Evolutionary conservation across 2,888 invertebrate genomes (phyloP).

Genomic region (Gandaritis pyraliata): DNA sequence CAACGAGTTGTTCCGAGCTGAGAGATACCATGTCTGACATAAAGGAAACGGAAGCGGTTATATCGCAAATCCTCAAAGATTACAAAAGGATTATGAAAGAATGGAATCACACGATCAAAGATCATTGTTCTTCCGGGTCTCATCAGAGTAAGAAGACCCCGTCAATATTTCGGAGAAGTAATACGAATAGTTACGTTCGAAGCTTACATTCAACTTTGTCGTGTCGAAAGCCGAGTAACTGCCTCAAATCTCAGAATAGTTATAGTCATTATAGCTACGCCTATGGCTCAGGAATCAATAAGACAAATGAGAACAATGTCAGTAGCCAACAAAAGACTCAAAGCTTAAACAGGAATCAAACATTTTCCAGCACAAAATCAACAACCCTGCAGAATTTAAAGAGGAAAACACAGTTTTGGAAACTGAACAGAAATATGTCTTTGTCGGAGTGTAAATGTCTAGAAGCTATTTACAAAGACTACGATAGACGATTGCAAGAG

Average conservation of each 20-base stretch:
- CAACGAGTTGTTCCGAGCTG: constrained; percentile 75
- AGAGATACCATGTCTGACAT: constrained; percentile 66
- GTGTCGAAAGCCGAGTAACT: constrained; percentile 62
- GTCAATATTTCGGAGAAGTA: constrained; percentile 59
- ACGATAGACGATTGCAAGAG: constrained; percentile 74
- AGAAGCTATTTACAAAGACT: constrained; percentile 75
- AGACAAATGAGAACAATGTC: constrained; percentile 50
- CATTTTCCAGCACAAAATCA: constrained; percentile 60
- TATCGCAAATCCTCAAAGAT: constrained; percentile 69
- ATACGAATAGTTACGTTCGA: constrained; percentile 64
- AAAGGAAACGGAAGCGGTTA: constrained; percentile 59
- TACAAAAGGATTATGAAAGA: constrained; percentile 80
- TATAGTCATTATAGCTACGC: constrained; percentile 63
- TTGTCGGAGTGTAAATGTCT: constrained; percentile 72
- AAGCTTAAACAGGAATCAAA: constrained; percentile 61
- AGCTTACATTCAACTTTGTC: constrained; percentile 73
- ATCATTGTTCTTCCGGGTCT: constrained; percentile 66
- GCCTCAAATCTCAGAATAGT: constrained; percentile 55
- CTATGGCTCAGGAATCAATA: constrained; percentile 54
- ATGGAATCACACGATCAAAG: constrained; percentile 75
- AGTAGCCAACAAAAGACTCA: constrained; percentile 58
- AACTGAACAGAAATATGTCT: constrained; percentile 55
- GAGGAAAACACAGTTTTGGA: constrained; percentile 68
- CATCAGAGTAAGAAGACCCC: constrained; percentile 60
- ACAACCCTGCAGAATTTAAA: constrained; percentile 64